phyloP scores from a whole-genome alignment of 2,888 invertebrate species.

The Eupeodes luniger region DNA sequence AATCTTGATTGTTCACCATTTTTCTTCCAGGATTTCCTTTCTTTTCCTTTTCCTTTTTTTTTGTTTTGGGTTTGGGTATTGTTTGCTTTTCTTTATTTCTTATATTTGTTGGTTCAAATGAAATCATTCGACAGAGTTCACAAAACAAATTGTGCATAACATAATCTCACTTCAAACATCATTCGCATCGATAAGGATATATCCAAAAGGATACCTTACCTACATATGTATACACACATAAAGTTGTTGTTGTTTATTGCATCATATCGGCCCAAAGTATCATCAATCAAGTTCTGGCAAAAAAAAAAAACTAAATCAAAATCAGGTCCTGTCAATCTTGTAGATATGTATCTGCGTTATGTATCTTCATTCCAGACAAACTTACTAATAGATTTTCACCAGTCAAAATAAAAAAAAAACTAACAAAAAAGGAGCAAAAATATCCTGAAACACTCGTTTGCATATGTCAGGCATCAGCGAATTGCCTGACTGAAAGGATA shows the following conservation, averaged over 20 bases:
- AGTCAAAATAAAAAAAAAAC: background rate
- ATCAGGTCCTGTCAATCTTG: constrained; percentile 42
- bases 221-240: background rate
- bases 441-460: constrained; percentile 35
- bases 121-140: constrained; percentile 69
- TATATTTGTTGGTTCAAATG: constrained; percentile 19
- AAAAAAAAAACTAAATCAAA: constrained; percentile 50
- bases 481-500: constrained; percentile 49
- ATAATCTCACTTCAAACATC: constrained; percentile 58
- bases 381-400: constrained; percentile 51
- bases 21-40: background rate
- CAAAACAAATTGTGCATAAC: constrained; percentile 71
- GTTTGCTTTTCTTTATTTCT: background rate
- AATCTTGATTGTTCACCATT: constrained; percentile 40
- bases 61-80: background rate
- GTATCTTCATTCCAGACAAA: constrained; percentile 45
- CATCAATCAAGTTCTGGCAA: constrained; percentile 60
- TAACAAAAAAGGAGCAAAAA: background rate
- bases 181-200: constrained; percentile 33
- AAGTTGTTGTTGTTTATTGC: background rate
- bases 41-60: background rate
- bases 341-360: background rate
- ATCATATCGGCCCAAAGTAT: constrained; percentile 47
- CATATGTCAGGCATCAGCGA: constrained; percentile 56
- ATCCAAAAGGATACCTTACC: background rate